Evolutionary conservation across 2,888 invertebrate genomes (phyloP), one percentile per base, ranked within the genome.

Genomic region (Trichogramma dendrolimi): DNA sequence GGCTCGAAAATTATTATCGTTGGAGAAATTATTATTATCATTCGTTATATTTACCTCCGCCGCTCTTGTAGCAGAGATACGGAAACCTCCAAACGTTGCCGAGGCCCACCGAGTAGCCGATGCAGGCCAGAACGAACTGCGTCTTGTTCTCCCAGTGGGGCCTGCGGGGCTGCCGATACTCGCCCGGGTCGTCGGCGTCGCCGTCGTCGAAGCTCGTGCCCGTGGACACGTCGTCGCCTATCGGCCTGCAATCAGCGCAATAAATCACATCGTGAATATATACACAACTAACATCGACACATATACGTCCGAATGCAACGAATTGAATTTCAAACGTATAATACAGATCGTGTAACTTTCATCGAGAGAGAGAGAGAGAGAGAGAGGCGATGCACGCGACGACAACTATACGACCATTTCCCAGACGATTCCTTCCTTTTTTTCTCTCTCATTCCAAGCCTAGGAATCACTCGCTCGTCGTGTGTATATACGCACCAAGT

Each of bases 21-120:
- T 27, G 27, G 2, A 14, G 14, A 14, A 14, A 14, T 14, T 14
- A 14, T 14, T 14, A 14, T 14, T 14, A 14, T 14, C 14, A 14
- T 14, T 14, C 14, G 27, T 27, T 27, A 27, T 27, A 71, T 82
- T 84, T 77, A 92, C 92, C 92, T 83, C 92, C 92, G 70, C 92
- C 92, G 77, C 91, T 92, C 82, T 91, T 91, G 80, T 92, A 92
- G 80, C 92, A 92, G 72, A 94, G 85, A 80, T 94, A 95, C 44
- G 95, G 95, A 81, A 95, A 94, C 72, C 94, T 85, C 94, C 94
- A 94, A 67, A 94, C 90, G 76, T 93, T 94, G 70, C 92, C 92
- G 67, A 94, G 84, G 47, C 93, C 94, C 59, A 94, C 92, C 58
- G 92, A 92, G 78, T 93, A 93, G 39, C 94, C 92, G 67, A 94